These are phyloP conservation scores for Laticauda laticaudata DNA, from an alignment of 2,113 vertebrate genomes.

Conservation along the genomic window DNA sequence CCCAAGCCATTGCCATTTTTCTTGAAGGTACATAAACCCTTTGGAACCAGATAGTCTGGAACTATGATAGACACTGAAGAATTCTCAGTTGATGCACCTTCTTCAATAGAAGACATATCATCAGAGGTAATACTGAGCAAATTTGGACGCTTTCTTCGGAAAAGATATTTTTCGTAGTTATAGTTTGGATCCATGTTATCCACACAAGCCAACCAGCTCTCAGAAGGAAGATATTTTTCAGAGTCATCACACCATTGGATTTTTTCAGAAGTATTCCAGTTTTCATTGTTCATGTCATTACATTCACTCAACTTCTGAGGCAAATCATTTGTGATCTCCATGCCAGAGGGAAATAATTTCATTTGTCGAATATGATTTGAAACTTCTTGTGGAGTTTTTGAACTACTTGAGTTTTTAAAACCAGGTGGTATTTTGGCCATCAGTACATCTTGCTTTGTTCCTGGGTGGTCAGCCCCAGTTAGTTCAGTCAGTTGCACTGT, in stretches of 20 bases:
- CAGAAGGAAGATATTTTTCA: conserved; percentile 44
- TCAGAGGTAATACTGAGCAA: conserved; percentile 65
- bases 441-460: conserved; percentile 32
- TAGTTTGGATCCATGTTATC: conserved; percentile 45
- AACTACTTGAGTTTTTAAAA: conserved; percentile 42
- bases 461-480: conserved; percentile 44
- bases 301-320: conserved; percentile 51
- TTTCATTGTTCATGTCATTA: conserved; percentile 21
- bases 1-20: conserved; percentile 42
- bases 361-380: conserved; percentile 42
- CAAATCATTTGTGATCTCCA: conserved; percentile 51
- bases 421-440: conserved; percentile 48
- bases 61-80: conserved; percentile 56
- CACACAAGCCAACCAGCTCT: conserved; percentile 54
- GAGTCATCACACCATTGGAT: conserved; percentile 58
- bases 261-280: conserved; percentile 41
- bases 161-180: conserved; percentile 20
- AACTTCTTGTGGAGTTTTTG: conserved; percentile 45
- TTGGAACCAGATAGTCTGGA: conserved; percentile 66
- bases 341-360: conserved; percentile 42
- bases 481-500: conserved; percentile 42
- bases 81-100: conserved; percentile 58
- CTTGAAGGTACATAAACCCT: conserved; percentile 55
- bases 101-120: conserved; percentile 60
- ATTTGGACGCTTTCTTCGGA: conserved; percentile 50